Evolutionary conservation across 1,140 invertebrate genomes (phyloP), one percentile per base, ranked within the genome.

Genomic region (Macrocentrus cingulum): DNA sequence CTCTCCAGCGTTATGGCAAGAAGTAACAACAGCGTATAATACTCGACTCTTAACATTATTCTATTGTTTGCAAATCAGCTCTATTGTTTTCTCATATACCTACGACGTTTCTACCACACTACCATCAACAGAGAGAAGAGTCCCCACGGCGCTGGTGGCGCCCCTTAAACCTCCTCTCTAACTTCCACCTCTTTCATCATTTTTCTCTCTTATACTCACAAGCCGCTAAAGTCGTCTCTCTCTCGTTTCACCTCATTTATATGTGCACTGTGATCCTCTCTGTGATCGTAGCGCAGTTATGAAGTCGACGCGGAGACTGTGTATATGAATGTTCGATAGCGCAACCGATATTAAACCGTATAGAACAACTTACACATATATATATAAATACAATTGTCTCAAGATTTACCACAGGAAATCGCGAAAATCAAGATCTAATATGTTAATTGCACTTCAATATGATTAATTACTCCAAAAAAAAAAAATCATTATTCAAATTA

Each of bases 31-130:
- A 68, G 71, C 75, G 75, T 79, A 80, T 80, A 79, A 77, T 80
- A 78, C 76, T 74, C 68, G 72, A 72, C 71, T 77, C 73, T 77
- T 78, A 80, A 80, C 76, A 76, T 80, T 80, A 80, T 80, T 80
- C 78, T 79, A 80, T 80, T 80, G 78, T 80, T 80, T 80, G 78
- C 77, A 80, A 80, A 80, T 80, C 76, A 80, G 77, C 75, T 78
- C 77, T 80, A 80, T 80, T 80, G 77, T 80, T 79, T 80, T 79
- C 77, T 80, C 77, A 76, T 80, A 77, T 79, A 75, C 64, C 66
- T 70, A 66, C 64, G 62, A n/a, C 13, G 7, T 39, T 68, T 60
- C 64, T 60, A 57, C 48, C 44, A 49, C 48, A 55, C 39, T 56
- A 48, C 59, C 45, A 46, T 51, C n/a, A 19, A 29, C 23, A 8